Evolutionary conservation across 2,888 invertebrate genomes (phyloP).

Genomic region (Drosophila lutescens): DNA sequence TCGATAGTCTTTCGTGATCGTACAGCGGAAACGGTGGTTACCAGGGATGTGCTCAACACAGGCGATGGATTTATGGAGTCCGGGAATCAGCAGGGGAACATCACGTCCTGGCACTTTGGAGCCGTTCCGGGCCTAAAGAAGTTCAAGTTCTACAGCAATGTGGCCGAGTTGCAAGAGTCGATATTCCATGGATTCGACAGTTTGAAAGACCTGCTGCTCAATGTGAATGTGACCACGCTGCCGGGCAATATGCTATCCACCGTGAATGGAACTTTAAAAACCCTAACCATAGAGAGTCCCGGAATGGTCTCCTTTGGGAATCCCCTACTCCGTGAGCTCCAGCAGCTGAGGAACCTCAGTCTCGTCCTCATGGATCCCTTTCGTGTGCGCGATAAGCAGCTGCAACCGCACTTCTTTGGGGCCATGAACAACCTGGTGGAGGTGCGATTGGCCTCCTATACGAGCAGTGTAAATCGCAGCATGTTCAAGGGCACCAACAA

Average conservation of each 20-base stretch:
- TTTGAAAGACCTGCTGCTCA: constrained; percentile 49
- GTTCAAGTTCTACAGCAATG: constrained; percentile 59
- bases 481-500: constrained; percentile 87
- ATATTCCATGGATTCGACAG: constrained; percentile 58
- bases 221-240: constrained; percentile 50
- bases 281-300: constrained; percentile 55
- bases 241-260: constrained; percentile 49
- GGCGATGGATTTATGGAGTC: not conserved
- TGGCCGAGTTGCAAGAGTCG: constrained; percentile 39
- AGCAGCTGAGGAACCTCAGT: constrained; percentile 57
- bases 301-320: constrained; percentile 47
- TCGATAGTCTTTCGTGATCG: constrained; percentile 63
- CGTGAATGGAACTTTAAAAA: constrained; percentile 49
- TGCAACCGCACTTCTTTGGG: constrained; percentile 85
- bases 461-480: constrained; percentile 85
- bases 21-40: constrained; percentile 43
- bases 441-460: constrained; percentile 87
- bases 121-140: constrained; percentile 47
- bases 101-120: constrained; percentile 63
- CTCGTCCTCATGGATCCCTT: constrained; percentile 31
- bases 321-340: constrained; percentile 47
- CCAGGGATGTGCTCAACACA: not conserved
- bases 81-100: not conserved
- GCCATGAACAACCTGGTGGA: constrained; percentile 86
- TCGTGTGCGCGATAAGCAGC: not conserved